phyloP scores from a whole-genome alignment of 2,797 vertebrate genomes.

The Acridotheres tristis region DNA sequence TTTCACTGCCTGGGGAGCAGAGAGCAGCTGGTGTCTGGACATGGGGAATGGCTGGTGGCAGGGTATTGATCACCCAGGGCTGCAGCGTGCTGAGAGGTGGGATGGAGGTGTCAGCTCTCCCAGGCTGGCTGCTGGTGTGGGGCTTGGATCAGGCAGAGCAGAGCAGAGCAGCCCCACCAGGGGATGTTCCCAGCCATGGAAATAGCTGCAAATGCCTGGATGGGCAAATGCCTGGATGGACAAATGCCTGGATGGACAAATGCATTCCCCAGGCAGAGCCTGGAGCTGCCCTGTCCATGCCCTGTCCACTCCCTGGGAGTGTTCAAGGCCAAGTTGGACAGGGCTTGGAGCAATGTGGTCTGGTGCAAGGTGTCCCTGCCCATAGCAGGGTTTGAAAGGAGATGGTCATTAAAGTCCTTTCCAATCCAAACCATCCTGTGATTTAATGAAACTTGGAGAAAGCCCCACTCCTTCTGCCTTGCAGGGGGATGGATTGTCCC shows the following conservation, averaged over 20 bases:
- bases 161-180: background rate
- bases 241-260: background rate
- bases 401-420: background rate
- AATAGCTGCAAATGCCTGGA: background rate
- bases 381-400: background rate
- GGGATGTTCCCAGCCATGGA: background rate
- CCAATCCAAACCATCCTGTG: background rate
- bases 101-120: background rate
- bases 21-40: background rate
- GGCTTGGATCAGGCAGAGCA: background rate
- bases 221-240: background rate
- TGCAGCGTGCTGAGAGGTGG: fast-evolving
- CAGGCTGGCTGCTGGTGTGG: background rate
- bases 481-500: background rate
- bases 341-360: background rate
- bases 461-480: background rate
- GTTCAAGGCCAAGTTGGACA: background rate
- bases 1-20: background rate
- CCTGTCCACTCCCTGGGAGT: background rate
- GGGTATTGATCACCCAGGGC: background rate
- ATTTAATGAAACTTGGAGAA: background rate
- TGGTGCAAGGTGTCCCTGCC: background rate
- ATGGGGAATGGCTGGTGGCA: background rate
- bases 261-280: background rate
- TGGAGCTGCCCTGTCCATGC: background rate